These are phyloP conservation scores for Euwallacea fornicatus DNA, from an alignment of 1,140 invertebrate genomes.

Conservation along the genomic window DNA sequence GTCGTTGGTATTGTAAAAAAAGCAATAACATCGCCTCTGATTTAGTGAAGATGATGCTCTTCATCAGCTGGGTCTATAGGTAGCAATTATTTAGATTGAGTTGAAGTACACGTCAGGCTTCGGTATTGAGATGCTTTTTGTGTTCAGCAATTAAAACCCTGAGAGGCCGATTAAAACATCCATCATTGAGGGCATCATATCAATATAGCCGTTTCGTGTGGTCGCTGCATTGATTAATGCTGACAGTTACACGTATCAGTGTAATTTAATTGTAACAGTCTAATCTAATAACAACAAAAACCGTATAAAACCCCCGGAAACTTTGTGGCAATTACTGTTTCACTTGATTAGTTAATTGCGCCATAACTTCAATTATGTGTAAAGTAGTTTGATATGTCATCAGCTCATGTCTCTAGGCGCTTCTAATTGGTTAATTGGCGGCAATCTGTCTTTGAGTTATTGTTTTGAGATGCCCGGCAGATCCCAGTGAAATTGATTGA, in stretches of 20 bases:
- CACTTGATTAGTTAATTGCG: conserved; percentile 27
- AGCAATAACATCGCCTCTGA: conserved; percentile 10
- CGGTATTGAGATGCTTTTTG: no score
- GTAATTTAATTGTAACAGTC: conserved; percentile 6
- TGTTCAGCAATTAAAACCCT: no score
- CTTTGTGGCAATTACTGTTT: conserved; percentile 13
- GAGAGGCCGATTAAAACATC: no score
- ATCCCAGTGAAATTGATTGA: no score
- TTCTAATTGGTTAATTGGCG: conserved; percentile 34
- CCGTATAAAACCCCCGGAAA: conserved; percentile 1
- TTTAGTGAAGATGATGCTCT: conserved; percentile 11
- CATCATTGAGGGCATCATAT: no score
- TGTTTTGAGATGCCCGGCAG: conserved; percentile 11
- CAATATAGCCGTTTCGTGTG: no score
- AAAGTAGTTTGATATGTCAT: conserved; percentile 34
- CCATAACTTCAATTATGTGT: conserved; percentile 28
- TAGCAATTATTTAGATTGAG: no score
- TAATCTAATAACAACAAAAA: not conserved
- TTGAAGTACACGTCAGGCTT: no score
- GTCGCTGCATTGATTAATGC: no score
- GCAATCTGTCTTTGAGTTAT: conserved; percentile 22
- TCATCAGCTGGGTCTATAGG: conserved; percentile 2
- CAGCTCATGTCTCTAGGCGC: conserved; percentile 20
- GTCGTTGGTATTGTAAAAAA: not conserved
- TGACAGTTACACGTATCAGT: not conserved